These are phyloP conservation scores for Liasis olivaceus DNA, from an alignment of 2,797 vertebrate species.

Conservation along the genomic window DNA sequence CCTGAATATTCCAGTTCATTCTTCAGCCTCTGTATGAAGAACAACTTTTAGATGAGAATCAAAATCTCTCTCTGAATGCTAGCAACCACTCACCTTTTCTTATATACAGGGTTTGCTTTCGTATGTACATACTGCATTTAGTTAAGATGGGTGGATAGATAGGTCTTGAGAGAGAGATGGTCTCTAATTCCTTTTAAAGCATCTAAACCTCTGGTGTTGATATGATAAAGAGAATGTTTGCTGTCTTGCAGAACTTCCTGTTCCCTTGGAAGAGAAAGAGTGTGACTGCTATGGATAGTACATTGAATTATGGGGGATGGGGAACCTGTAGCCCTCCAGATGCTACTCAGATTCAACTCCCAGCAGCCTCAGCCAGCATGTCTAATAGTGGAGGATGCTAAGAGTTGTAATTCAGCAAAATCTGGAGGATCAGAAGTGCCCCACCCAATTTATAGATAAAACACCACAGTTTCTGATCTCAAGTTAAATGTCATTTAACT, in stretches of 20 bases:
- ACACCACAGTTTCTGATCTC: not conserved
- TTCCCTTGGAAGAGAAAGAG: not conserved
- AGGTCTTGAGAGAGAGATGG: not conserved
- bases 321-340: not conserved
- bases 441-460: not conserved
- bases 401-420: not conserved
- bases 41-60: not conserved
- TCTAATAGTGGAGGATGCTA: not conserved
- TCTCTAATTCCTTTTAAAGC: not conserved
- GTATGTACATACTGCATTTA: not conserved
- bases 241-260: not conserved
- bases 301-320: not conserved
- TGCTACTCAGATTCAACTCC: not conserved
- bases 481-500: not conserved
- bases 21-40: not conserved
- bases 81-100: not conserved
- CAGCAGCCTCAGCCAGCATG: not conserved
- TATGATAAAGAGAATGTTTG: not conserved
- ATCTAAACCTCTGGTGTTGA: not conserved
- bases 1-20: not conserved
- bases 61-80: not conserved
- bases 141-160: not conserved
- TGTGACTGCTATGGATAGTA: not conserved
- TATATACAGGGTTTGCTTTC: not conserved
- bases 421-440: not conserved